Percentiles rank a stretch among this genome's conserved stretches.
Conservation (phyloP, 23 tunicate genomes). For the Ascidia mentula region DNA sequence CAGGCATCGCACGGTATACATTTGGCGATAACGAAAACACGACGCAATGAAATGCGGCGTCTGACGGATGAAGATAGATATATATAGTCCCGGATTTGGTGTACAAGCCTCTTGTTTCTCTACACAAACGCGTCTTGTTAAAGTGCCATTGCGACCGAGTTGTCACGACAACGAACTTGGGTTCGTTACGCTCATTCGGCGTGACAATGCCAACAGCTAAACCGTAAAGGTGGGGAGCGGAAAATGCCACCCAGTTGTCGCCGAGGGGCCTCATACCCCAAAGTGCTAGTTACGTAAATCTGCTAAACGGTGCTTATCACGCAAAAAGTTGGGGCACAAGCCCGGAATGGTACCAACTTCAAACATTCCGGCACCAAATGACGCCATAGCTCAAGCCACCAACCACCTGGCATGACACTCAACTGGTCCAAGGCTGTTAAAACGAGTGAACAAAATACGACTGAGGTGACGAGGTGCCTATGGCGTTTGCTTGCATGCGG, state of each 20-base stretch:
- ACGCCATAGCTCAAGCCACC: background rate
- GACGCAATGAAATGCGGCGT: background rate
- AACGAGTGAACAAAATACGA: no score
- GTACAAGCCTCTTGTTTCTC: background rate
- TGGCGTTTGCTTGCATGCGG: no score
- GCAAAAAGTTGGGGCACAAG: background rate
- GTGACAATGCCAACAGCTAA: conserved; percentile 5
- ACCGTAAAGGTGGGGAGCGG: background rate
- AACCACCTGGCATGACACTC: background rate
- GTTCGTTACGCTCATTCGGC: conserved; percentile 4
- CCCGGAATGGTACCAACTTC: background rate
- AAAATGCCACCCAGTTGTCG: background rate
- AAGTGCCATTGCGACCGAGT: background rate
- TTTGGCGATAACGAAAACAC: background rate
- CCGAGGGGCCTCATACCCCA: background rate
- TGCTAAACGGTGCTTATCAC: conserved; percentile 13
- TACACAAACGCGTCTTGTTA: background rate
- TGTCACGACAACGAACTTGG: background rate
- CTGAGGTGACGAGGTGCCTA: no score
- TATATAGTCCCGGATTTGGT: background rate
- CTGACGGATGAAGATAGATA: background rate
- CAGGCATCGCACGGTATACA: background rate
- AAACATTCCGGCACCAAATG: background rate
- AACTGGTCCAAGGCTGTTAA: no score
- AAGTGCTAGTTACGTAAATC: conserved; percentile 6